Conservation (phyloP, 2,888 invertebrate species). For the Acleris cristana region DNA sequence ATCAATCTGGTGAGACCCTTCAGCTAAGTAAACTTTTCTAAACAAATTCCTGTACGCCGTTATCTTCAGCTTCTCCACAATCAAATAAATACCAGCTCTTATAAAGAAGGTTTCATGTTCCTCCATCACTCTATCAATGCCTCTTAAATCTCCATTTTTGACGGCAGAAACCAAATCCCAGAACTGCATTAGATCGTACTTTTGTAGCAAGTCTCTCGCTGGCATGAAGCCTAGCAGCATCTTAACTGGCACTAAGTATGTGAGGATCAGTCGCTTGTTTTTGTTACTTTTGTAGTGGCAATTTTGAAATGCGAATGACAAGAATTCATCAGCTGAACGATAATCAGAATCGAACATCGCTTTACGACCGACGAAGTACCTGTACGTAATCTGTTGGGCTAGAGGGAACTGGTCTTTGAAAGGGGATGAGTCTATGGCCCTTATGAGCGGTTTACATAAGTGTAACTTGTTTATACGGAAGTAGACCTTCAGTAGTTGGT, state of each 20-base stretch:
- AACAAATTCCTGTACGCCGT: slow-evolving; percentile 98
- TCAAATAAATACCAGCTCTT: slow-evolving; percentile 97
- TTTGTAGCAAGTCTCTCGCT: slow-evolving; percentile 89
- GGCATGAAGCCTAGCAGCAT: slow-evolving; percentile 98
- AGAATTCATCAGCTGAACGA: slow-evolving; percentile 94
- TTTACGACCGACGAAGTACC: slow-evolving; percentile 98
- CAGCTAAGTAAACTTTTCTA: slow-evolving; percentile 92
- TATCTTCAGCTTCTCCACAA: slow-evolving; percentile 97
- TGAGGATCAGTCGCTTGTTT: slow-evolving; percentile 96
- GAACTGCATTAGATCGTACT: slow-evolving; percentile 96
- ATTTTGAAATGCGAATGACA: slow-evolving; percentile 96
- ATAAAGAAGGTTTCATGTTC: slow-evolving; percentile 96
- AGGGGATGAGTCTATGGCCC: slow-evolving; percentile 97
- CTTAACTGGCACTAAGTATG: slow-evolving; percentile 98
- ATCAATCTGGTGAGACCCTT: slow-evolving; percentile 94
- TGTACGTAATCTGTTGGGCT: slow-evolving; percentile 97
- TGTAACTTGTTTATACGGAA: slow-evolving; percentile 96
- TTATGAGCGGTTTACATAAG: slow-evolving; percentile 95
- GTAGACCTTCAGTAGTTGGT: slow-evolving; percentile 97
- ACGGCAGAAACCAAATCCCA: slow-evolving; percentile 94
- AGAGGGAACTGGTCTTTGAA: slow-evolving; percentile 95
- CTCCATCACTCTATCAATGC: slow-evolving; percentile 92
- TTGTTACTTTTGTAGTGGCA: slow-evolving; percentile 91
- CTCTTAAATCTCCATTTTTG: slow-evolving; percentile 93
- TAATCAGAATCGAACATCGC: slow-evolving; percentile 99